Evolutionary conservation across 1,140 invertebrate species (phyloP).

Genomic region (Nautilus pompilius): DNA sequence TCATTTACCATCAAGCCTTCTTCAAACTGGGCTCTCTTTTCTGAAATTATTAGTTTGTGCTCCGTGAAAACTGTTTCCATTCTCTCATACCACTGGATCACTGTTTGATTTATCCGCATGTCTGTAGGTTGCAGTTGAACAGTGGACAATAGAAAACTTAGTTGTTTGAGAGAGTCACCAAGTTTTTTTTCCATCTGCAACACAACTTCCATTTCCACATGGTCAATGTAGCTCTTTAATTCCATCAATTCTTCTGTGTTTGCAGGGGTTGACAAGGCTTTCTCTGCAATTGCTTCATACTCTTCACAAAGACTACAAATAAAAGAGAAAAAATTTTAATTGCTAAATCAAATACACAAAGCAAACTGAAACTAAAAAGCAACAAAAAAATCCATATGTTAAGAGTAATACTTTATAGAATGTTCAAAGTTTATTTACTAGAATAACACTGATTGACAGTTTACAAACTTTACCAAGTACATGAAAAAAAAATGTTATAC

Average conservation of each 20-base stretch:
- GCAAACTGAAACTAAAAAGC: too few species aligned
- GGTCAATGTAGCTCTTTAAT: constrained; percentile 72
- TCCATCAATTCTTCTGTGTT: constrained; percentile 84
- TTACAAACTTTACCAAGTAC: too few species aligned
- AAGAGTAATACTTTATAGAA: too few species aligned
- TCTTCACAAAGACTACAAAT: constrained; percentile 75
- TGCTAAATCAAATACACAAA: too few species aligned
- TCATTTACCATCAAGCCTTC: constrained; percentile 66
- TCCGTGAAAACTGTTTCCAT: constrained; percentile 80
- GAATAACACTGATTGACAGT: too few species aligned
- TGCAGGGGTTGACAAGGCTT: constrained; percentile 72
- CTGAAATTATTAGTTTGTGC: constrained; percentile 72
- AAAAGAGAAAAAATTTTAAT: constrained; percentile 9
- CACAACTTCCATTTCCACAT: constrained; percentile 70
- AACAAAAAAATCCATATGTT: too few species aligned
- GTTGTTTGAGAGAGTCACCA: constrained; percentile 61
- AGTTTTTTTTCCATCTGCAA: constrained; percentile 74
- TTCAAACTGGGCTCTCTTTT: constrained; percentile 85
- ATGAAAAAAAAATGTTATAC: too few species aligned
- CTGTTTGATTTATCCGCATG: constrained; percentile 72
- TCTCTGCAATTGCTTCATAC: constrained; percentile 77
- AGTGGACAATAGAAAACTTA: constrained; percentile 78
- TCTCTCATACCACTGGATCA: constrained; percentile 80
- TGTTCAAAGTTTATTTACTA: too few species aligned
- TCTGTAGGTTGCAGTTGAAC: constrained; percentile 74